Base-by-base conservation (phyloP, 35 echinoderm and acorn worm species). In the Amphiura filiformis region DNA sequence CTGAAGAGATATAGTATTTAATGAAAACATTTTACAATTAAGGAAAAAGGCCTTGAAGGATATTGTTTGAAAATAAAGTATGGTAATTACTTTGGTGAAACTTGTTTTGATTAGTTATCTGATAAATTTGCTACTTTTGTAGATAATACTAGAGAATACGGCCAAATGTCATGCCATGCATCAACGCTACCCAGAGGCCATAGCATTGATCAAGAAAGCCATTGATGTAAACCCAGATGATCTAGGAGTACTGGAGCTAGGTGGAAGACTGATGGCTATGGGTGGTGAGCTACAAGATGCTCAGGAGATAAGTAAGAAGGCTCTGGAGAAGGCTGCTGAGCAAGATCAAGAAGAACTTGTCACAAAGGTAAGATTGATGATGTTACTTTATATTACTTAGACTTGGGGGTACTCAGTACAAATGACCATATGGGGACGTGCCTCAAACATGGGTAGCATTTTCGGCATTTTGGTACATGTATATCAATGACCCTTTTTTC, bases 121-220 rank as follows among this genome's bases (percentile, higher is more conserved):
- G 17, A 47, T 47, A 47, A 47, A 47, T 70, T 26, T 23, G 7
- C 26, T 70, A 13, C 61, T 23, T 30, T 70, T 70, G 9, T 35
- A 94, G 93, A 87, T 87, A 3, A 65, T 94, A 31, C 39, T 81
- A 28, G 87, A 94, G 61, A 94, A 94, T 31, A 44, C 90, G 17
- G 88, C 82, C 56, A 90, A 83, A 78, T 86, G 82, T 5, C 65
- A 87, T 65, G 78, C 52, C 32, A 52, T 88, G 35, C 86, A 77
- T 34, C 81, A 94, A 18, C 82, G 84, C 31, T 86, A 87, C 36
- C 79, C 47, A 23, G 80, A 90, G 40, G 93, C 93, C 23, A 38
- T 85, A 0, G 78, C 39, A 0, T 32, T 87, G 36, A 75, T 90
- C 31, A 37, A 82, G 17, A n/a, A 76, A 38, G 78, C 75, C 0